Base-by-base conservation (phyloP, 2,797 vertebrate species). In the Petrocephalus schoutedeni region DNA sequence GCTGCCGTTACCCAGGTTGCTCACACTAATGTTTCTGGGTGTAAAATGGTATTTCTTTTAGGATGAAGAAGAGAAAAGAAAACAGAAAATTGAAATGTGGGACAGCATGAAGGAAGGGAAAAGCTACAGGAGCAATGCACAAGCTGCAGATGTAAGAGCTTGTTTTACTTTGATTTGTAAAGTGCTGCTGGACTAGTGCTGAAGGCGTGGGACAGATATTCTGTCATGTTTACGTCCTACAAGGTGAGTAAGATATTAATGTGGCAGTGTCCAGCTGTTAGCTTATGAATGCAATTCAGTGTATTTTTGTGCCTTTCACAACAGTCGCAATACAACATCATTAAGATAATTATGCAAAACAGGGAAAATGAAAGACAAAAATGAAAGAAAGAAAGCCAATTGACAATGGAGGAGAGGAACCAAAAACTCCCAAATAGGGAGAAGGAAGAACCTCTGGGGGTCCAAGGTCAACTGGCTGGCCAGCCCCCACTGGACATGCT, bases 41-140 rank as follows among this genome's bases (percentile, higher is more conserved):
- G 7, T 61, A 45, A 86, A 41, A 10, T 86, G 58, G 32, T 59
- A n/a, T 51, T 21, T 85, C 85, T 8, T 86, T 83, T 89, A 99
- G 98, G 92, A 97, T 51, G 97, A 98, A 91, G 98, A 99, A 86
- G 97, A 98, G 90, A 98, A 96, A 90, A 95, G 97, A 90, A 95
- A 90, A 85, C 96, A 97, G 93, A 99, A 97, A 91, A 97, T 98
- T 0, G 96, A 97, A 1, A 95, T 94, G 88, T 98, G 97, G 97
- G 97, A 99, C 32, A 98, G 93, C 28, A 96, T 98, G 96, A 95
- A 97, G 71, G 95, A 96, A 88, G 98, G 98, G 2, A 97, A 94
- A 89, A 98, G 97, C 90, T 97, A 93, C 90, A 97, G 94, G 93
- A 93, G 94, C 91, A 90, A 90, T 1, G 3, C 93, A 6, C 94